Evolutionary conservation across 2,888 invertebrate species (phyloP), one percentile per base, ranked within the genome.

Genomic region (Cephus pygmeus): DNA sequence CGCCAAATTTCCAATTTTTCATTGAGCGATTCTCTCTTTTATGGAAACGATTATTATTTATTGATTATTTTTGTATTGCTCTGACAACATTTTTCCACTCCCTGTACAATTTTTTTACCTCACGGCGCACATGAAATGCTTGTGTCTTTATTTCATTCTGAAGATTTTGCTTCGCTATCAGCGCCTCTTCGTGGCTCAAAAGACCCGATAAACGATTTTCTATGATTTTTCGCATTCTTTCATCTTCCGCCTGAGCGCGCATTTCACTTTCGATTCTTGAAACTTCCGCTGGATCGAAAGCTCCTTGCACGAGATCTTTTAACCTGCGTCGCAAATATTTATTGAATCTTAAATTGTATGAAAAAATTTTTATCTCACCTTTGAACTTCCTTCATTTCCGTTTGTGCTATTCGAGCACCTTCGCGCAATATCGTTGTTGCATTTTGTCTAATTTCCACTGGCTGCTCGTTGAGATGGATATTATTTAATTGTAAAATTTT

Each of bases 301-400:
- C 74, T 69, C 77, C 77, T 34, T 75, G 74, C 69, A 77, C 75
- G 31, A 77, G 33, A 69, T 74, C 69, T 30, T 77, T 77, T 34
- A 77, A 34, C 40, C 77, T 77, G 71, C 1, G 69, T 33, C n/a
- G 23, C 0, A 23, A 56, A 56, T 23, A 9, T 56, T 56, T 56
- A 56, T 23, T 56, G 2, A 56, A 56, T 56, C 2, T 56, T 23
- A 2, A 23, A 23, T 9, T 56, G 6, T 23, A 9, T 9, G 0
- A 12, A 69, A 34, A 69, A 11, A 40, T 11, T 34, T 35, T 34
- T 69, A 73, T 34, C 77, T 56, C 69, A 85, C 85, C 79, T 85
- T 73, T 80, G 80, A 73, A 83, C 77, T 74, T 84, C 83, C 73
- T 85, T 86, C 11, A 77, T 75, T 69, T 83, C 84, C 12, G 81